Evolutionary conservation across 2,888 invertebrate genomes (phyloP), one percentile per base, ranked within the genome.

Genomic region (Metellina segmentata): DNA sequence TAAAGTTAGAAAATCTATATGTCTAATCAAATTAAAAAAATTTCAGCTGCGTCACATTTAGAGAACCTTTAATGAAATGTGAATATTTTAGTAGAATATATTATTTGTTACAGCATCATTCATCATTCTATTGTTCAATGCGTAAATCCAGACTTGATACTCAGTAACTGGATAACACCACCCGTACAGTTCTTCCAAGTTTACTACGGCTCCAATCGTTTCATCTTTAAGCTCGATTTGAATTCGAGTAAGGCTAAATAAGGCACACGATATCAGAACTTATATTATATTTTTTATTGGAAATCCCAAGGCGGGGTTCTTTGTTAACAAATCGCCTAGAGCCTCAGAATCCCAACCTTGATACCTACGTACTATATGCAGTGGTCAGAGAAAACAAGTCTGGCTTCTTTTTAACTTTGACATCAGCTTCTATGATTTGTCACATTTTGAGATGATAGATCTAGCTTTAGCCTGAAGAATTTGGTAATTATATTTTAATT

Each of bases 231-330:
- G 61, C 61, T 61, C 61, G 13, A 61, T 61, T 61, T 61, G 16
- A 61, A 11, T 16, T 11, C 0, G 16, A 8, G 5, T 16, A 5
- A 61, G 5, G 13, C 61, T 61, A 61, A 16, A 61, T 8, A 61
- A 9, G 61, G 61, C 61, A 61, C 16, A 11, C 7, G 7, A 61
- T 61, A 5, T 6, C 61, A 61, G 1, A 61, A 16, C 0, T 61
- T 61, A 9, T 61, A 11, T 61, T 61, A 9, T 61, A 16, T 61
- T 19, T 16, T 48, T 16, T 48, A 34, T 19, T 20, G 85, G 78
- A 78, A 77, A 20, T 78, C 69, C 85, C 85, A 20, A 75, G 85
- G 85, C 78, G 85, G 77, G 77, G 77, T 49, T 52, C 78, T 85
- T 61, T 53, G 53, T 75, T 52, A 16, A 61, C 11, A 34, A 49